Evolutionary conservation across 1,140 invertebrate species (phyloP).

Genomic region (Drosophila subobscura): DNA sequence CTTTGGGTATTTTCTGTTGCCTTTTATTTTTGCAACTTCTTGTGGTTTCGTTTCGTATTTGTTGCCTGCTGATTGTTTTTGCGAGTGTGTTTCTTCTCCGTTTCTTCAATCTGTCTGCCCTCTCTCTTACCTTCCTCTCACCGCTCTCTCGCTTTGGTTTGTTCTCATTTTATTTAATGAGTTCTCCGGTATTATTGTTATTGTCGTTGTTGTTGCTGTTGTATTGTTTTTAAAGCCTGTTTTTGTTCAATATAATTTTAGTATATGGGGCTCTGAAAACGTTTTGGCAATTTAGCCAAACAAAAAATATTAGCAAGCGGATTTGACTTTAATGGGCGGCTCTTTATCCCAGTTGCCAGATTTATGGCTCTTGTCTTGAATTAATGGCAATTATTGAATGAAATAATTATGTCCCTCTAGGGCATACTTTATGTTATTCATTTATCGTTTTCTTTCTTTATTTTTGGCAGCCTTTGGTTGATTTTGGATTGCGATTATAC

Average conservation of each 20-base stretch:
- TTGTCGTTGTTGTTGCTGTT: conserved; percentile 8
- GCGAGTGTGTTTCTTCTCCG: conserved; percentile 14
- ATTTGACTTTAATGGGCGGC: conserved; percentile 18
- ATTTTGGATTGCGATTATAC: no score
- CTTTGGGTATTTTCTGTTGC: conserved; percentile 47
- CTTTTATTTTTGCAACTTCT: conserved; percentile 57
- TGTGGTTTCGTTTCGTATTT: conserved; percentile 48
- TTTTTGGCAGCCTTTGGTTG: no score
- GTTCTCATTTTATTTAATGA: conserved; percentile 74
- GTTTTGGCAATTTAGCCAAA: conserved; percentile 15
- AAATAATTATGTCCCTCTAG: neutral
- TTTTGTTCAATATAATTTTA: conserved; percentile 32
- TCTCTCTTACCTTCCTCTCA: no score
- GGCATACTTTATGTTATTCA: no score
- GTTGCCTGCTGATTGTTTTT: conserved; percentile 53
- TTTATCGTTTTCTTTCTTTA: no score
- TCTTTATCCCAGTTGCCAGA: no score
- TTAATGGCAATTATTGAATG: conserved; percentile 3
- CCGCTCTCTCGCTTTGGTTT: conserved; percentile 17
- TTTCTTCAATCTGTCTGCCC: no score
- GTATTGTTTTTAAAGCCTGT: conserved; percentile 26
- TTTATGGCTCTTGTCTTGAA: no score
- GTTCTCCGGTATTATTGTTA: conserved; percentile 45
- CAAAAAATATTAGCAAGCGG: conserved; percentile 42
- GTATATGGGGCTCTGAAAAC: conserved; percentile 8